Evolutionary conservation across 2,113 vertebrate species (phyloP).

Genomic region (Nannospalax galili): DNA sequence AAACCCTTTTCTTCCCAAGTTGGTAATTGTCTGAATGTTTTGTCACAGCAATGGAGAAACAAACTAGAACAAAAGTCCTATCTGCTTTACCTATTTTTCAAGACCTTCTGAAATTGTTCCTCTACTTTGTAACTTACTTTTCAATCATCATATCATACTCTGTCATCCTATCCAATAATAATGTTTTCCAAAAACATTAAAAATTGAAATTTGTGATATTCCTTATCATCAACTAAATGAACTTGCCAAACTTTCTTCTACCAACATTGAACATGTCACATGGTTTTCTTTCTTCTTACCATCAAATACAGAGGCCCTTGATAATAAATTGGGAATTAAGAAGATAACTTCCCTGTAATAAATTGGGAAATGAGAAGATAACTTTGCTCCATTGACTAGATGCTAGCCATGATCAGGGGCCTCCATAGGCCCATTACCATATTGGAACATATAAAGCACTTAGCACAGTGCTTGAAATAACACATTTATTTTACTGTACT

Average conservation of each 20-base stretch:
- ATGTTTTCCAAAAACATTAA: background rate
- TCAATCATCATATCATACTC: background rate
- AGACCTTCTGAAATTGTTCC: background rate
- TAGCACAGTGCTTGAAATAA: background rate
- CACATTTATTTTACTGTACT: background rate
- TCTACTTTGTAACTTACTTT: background rate
- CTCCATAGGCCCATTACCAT: background rate
- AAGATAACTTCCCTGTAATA: background rate
- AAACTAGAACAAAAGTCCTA: too few species aligned
- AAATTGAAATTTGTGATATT: background rate
- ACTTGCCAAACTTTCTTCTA: background rate
- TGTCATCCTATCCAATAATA: background rate
- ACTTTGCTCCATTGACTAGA: background rate
- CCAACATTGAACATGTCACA: background rate
- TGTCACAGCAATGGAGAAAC: too few species aligned
- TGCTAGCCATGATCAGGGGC: too few species aligned
- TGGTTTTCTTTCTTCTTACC: background rate
- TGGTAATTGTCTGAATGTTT: too few species aligned
- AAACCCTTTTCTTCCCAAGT: too few species aligned
- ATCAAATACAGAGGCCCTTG: background rate
- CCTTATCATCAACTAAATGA: background rate
- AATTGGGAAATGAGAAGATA: background rate
- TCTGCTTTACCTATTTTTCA: background rate
- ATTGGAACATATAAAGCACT: background rate
- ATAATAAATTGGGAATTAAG: background rate